Percentiles rank a stretch among this genome's conserved stretches.
These are phyloP conservation scores for Chloropsis hardwickii DNA, from an alignment of 2,113 vertebrate genomes.

Conservation along the genomic window DNA sequence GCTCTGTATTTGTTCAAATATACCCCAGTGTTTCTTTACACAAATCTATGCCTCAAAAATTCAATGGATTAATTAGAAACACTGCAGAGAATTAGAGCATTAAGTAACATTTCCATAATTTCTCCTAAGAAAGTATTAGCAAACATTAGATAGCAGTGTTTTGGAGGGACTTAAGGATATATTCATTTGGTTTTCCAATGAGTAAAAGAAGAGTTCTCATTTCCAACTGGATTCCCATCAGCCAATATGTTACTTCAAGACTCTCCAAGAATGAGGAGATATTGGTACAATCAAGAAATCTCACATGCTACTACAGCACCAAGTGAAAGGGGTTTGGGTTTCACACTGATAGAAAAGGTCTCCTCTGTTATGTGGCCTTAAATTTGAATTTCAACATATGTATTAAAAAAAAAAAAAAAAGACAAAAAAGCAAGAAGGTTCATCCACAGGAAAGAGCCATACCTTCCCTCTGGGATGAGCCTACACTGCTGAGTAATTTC, in stretches of 20 bases:
- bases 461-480: not conserved
- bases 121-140: not conserved
- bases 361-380: not conserved
- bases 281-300: not conserved
- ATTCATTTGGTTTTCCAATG: not conserved
- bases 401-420: not conserved
- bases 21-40: not conserved
- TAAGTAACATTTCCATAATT: not conserved
- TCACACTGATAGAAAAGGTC: not conserved
- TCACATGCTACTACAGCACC: not conserved
- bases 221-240: not conserved
- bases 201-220: not conserved
- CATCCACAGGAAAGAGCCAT: not conserved
- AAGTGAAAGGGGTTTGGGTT: not conserved
- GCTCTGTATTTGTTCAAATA: constrained; percentile 14
- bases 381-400: not conserved
- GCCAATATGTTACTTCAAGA: not conserved
- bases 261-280: not conserved
- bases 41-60: not conserved
- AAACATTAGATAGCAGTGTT: not conserved
- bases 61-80: not conserved
- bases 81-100: not conserved
- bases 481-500: not conserved
- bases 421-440: not conserved
- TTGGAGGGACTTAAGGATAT: not conserved